Evolutionary conservation across 1,140 invertebrate genomes (phyloP).

Genomic region (Pogonus chalceus): DNA sequence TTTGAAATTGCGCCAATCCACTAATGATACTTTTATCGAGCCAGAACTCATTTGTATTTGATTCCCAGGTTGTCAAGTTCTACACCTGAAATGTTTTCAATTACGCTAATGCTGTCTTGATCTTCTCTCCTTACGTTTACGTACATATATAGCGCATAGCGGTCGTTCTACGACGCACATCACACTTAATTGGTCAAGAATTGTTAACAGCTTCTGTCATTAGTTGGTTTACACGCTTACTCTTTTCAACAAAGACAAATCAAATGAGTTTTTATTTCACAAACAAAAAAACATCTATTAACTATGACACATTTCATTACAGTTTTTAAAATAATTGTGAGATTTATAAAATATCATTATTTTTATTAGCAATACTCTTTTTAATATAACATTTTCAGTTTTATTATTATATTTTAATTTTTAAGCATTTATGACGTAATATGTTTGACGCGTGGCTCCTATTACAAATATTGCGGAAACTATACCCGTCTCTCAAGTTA

Average conservation of each 20-base stretch:
- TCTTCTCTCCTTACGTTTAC: not conserved
- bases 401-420: no score
- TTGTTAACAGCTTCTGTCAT: conserved; percentile 3
- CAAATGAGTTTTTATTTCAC: not conserved
- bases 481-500: no score
- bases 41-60: not conserved
- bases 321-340: no score
- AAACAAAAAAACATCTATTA: not conserved
- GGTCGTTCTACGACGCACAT: no score
- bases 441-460: no score
- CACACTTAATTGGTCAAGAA: not conserved
- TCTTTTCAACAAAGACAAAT: not conserved
- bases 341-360: no score
- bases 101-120: not conserved
- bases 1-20: not conserved
- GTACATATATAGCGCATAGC: not conserved
- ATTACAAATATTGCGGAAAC: no score
- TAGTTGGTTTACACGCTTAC: not conserved
- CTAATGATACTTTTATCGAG: not conserved
- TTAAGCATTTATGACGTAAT: no score
- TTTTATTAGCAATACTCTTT: no score
- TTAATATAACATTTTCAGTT: no score
- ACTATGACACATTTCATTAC: conserved; percentile 3
- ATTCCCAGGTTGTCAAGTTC: not conserved
- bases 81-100: conserved; percentile 1